A percentile compares a stretch with the other conserved stretches of the same genome.
These are phyloP conservation scores for Himantopus leucocephalus DNA, from an alignment of 2,113 vertebrate species.

Conservation along the genomic window DNA sequence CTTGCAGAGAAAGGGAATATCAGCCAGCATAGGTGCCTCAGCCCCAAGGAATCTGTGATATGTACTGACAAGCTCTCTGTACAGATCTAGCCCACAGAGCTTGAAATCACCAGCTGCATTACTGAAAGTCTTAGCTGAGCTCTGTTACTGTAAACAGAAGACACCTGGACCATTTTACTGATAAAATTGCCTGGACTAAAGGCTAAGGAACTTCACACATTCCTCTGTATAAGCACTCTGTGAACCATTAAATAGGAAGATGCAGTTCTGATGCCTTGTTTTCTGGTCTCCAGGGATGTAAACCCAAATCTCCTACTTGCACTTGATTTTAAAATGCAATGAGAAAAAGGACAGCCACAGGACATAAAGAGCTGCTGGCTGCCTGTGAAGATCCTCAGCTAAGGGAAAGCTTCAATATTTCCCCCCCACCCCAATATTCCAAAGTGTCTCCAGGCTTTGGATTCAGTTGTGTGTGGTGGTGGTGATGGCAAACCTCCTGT, in stretches of 20 bases:
- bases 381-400: not conserved
- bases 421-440: not conserved
- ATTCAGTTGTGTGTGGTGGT: not conserved
- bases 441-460: not conserved
- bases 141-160: not conserved
- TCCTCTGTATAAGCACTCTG: not conserved
- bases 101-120: not conserved
- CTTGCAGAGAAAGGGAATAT: not conserved
- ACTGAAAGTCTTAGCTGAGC: not conserved
- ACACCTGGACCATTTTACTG: not conserved
- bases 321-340: not conserved
- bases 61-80: not conserved
- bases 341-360: not conserved
- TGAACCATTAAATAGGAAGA: not conserved
- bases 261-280: not conserved
- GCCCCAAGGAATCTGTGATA: not conserved
- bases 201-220: not conserved
- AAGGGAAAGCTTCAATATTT: not conserved
- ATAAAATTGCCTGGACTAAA: not conserved
- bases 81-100: not conserved
- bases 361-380: not conserved
- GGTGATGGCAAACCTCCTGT: not conserved
- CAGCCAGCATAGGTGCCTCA: not conserved
- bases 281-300: not conserved
- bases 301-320: not conserved